These are phyloP conservation scores for Eupithecia inturbata DNA, from an alignment of 2,888 invertebrate genomes.

Conservation along the genomic window DNA sequence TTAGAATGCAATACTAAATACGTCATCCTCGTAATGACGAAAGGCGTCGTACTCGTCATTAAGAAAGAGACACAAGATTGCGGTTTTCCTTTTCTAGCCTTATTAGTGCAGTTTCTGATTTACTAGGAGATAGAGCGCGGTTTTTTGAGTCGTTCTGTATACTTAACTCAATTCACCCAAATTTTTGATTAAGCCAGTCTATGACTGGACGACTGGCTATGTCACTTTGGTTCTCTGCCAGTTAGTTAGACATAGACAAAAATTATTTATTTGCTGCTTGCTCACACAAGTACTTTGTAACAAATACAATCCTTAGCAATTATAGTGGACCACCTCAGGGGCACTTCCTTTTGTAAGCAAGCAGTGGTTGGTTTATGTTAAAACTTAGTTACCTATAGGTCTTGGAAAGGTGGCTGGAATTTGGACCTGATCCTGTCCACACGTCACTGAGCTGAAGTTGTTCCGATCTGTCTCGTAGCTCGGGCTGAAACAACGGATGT, in stretches of 20 bases:
- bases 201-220: too few relatives aligned
- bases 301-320: neutral
- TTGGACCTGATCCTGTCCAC: constrained; percentile 66
- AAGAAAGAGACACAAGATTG: too few relatives aligned
- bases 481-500: constrained; percentile 59
- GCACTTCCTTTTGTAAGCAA: neutral
- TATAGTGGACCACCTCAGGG: neutral
- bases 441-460: constrained; percentile 75
- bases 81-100: too few relatives aligned
- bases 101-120: too few relatives aligned
- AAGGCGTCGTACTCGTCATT: too few relatives aligned
- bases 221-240: neutral
- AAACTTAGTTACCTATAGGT: constrained; percentile 62
- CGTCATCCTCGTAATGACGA: too few relatives aligned
- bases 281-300: too few relatives aligned
- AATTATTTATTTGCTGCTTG: neutral
- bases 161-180: too few relatives aligned
- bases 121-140: too few relatives aligned
- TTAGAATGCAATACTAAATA: too few relatives aligned
- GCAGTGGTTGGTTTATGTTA: neutral
- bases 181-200: too few relatives aligned
- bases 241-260: neutral
- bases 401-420: constrained; percentile 71
- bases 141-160: too few relatives aligned
- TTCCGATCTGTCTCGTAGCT: constrained; percentile 71